Percentiles rank a stretch among this genome's conserved stretches.
phyloP scores from a whole-genome alignment of 2,797 vertebrate species.

The Tamandua tetradactyla region DNA sequence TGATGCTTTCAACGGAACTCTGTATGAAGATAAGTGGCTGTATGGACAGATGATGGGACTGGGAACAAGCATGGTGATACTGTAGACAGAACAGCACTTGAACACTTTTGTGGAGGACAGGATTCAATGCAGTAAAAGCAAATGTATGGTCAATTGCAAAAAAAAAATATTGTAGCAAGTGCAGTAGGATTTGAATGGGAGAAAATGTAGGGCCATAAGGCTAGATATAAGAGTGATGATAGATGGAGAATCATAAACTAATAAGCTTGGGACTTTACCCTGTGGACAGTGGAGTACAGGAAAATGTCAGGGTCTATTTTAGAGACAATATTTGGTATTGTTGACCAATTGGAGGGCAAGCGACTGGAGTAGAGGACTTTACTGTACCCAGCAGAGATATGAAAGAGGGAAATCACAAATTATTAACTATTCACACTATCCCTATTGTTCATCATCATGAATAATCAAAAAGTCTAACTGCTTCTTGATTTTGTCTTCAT shows the following conservation, averaged over 20 bases:
- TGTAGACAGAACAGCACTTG: neutral
- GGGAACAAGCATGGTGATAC: neutral
- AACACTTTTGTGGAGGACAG: no score
- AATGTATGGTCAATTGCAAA: conserved; percentile 27
- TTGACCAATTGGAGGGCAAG: neutral
- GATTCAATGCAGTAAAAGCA: neutral
- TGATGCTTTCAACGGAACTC: conserved; percentile 23
- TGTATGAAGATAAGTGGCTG: neutral
- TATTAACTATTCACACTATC: conserved; percentile 9
- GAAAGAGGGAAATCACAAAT: conserved; percentile 42
- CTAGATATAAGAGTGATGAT: neutral
- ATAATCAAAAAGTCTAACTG: conserved; percentile 20
- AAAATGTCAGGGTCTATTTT: neutral
- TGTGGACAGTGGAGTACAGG: neutral
- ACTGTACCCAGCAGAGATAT: neutral
- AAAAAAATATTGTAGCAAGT: conserved; percentile 5
- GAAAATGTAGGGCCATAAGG: neutral
- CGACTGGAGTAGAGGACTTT: conserved; percentile 26
- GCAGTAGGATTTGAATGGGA: neutral
- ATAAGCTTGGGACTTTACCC: neutral
- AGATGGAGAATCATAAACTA: neutral
- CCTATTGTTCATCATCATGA: conserved; percentile 5
- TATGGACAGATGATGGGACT: neutral
- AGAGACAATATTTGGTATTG: neutral
- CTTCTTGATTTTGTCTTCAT: conserved; percentile 26